Conservation (phyloP, 2,888 invertebrate species). For the Volucella inanis region DNA sequence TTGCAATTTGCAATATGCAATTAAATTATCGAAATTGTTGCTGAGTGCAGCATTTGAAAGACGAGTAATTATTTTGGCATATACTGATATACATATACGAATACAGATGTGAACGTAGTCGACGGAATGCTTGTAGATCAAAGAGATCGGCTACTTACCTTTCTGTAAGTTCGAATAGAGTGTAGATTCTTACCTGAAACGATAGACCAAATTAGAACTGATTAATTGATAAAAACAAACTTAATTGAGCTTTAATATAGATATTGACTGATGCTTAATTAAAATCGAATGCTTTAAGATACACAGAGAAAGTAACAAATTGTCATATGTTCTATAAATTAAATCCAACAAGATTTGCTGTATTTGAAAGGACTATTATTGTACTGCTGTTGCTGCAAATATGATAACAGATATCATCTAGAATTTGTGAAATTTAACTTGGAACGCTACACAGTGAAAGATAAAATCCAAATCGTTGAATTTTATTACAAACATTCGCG, state of each 20-base stretch:
- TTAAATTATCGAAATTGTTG: conserved; percentile 69
- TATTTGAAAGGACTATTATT: too few species aligned
- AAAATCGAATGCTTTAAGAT: too few species aligned
- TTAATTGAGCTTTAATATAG: neutral
- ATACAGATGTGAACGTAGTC: neutral
- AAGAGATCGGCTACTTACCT: conserved; percentile 33
- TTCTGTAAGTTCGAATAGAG: neutral
- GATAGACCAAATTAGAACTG: conserved; percentile 3
- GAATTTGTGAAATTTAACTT: too few species aligned
- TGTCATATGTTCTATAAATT: too few species aligned
- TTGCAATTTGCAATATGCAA: conserved; percentile 53
- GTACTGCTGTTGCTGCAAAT: too few species aligned
- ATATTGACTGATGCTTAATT: too few species aligned
- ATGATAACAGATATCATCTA: too few species aligned
- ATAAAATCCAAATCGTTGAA: too few species aligned
- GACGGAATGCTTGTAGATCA: conserved; percentile 5
- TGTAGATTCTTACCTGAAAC: conserved; percentile 48
- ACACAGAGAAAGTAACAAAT: too few species aligned
- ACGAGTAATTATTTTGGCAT: conserved; percentile 21
- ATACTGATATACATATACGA: neutral
- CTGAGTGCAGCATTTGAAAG: conserved; percentile 41
- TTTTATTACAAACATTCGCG: too few species aligned
- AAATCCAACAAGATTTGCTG: too few species aligned
- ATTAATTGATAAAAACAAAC: neutral
- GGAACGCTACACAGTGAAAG: too few species aligned